Evolutionary conservation across 2,797 vertebrate species (phyloP).

Genomic region (Sciurus vulgaris): DNA sequence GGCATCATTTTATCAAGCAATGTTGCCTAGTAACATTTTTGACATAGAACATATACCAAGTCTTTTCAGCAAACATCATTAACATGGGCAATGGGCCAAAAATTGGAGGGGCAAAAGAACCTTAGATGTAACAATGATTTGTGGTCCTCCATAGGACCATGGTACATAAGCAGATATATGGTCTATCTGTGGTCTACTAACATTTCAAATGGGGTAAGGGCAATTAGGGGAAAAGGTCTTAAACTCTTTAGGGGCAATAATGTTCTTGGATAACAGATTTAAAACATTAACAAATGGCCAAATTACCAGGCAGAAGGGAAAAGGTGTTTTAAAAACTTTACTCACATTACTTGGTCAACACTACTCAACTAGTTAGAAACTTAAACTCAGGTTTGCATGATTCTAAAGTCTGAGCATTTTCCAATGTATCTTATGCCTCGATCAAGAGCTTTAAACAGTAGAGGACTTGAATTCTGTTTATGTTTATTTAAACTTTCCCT

Average conservation of each 20-base stretch:
- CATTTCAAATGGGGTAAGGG: neutral
- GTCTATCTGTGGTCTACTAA: neutral
- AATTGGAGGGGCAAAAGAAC: neutral
- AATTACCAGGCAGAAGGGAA: neutral
- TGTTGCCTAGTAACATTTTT: slow-evolving; percentile 9
- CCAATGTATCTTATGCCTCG: neutral
- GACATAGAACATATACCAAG: neutral
- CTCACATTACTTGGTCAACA: neutral
- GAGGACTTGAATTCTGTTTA: neutral
- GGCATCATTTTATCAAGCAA: neutral
- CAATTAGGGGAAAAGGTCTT: neutral
- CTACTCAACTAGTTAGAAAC: neutral
- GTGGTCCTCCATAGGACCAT: neutral
- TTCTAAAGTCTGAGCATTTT: neutral
- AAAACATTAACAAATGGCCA: neutral
- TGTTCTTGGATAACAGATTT: neutral
- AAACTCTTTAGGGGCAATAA: neutral
- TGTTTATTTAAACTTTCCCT: neutral
- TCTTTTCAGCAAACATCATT: too few relatives aligned
- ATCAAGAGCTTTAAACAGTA: neutral
- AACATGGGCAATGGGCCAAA: neutral
- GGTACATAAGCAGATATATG: neutral
- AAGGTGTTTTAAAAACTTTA: neutral
- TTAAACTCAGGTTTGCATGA: neutral
- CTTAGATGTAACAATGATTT: neutral